These are phyloP conservation scores for Aproaerema taeniolella DNA, from an alignment of 2,888 invertebrate species.

Conservation along the genomic window DNA sequence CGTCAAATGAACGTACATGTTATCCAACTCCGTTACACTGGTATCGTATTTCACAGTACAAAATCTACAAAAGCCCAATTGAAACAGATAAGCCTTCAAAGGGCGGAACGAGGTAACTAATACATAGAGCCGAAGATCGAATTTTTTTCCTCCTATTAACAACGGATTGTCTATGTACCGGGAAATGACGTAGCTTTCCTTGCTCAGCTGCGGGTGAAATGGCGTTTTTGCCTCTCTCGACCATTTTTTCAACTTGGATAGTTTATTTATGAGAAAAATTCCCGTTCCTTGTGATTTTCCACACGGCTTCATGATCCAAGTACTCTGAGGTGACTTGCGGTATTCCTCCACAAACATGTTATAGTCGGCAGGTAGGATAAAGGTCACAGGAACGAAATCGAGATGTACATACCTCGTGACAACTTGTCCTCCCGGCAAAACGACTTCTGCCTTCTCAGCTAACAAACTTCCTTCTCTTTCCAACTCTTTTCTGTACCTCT, in stretches of 20 bases:
- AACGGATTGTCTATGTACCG: slow-evolving; percentile 97
- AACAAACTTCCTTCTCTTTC: slow-evolving; percentile 93
- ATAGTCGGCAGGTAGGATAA: slow-evolving; percentile 96
- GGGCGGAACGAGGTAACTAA: slow-evolving; percentile 96
- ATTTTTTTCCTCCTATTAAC: slow-evolving; percentile 96
- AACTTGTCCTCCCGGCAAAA: slow-evolving; percentile 77
- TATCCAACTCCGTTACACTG: slow-evolving; percentile 90
- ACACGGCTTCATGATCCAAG: slow-evolving; percentile 99
- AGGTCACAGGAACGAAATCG: slow-evolving; percentile 96
- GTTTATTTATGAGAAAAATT: slow-evolving; percentile 96
- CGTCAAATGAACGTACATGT: slow-evolving; percentile 96
- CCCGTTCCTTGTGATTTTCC: slow-evolving; percentile 97
- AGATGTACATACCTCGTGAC: slow-evolving; percentile 86
- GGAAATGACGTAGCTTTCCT: slow-evolving; percentile 97
- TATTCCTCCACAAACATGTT: slow-evolving; percentile 98
- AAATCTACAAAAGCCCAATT: slow-evolving; percentile 95
- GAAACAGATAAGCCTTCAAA: slow-evolving; percentile 94
- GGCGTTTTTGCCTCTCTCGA: slow-evolving; percentile 91
- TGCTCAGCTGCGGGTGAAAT: slow-evolving; percentile 87
- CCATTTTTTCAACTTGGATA: slow-evolving; percentile 95
- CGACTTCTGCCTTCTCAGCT: slow-evolving; percentile 83
- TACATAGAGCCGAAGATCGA: slow-evolving; percentile 94
- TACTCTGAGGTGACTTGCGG: slow-evolving; percentile 93
- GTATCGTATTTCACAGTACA: slow-evolving; percentile 97
- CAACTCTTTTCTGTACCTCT: slow-evolving; percentile 93